Evolutionary conservation across 2,797 vertebrate species (phyloP).

Genomic region (Gouania willdenowi): DNA sequence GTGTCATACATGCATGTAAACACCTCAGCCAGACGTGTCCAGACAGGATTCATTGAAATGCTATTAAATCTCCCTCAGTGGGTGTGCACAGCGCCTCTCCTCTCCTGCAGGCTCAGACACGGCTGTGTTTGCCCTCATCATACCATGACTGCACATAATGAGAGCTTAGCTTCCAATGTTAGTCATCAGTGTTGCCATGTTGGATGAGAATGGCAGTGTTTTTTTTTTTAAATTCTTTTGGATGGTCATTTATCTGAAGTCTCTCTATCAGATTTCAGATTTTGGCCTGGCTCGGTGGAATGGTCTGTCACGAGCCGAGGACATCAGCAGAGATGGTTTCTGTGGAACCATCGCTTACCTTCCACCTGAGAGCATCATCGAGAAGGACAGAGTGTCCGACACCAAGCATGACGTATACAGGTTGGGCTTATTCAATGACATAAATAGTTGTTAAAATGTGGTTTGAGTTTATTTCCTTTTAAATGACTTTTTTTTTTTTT

Average conservation of each 20-base stretch:
- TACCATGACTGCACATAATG: slow-evolving; percentile 41
- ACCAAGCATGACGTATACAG: slow-evolving; percentile 98
- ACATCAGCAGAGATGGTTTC: slow-evolving; percentile 94
- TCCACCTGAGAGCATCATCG: slow-evolving; percentile 93
- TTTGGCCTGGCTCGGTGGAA: slow-evolving; percentile 96
- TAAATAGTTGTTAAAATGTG: too few species aligned
- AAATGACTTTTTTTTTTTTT: slow-evolving; percentile 1
- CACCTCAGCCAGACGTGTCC: slow-evolving; percentile 68
- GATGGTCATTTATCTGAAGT: too few species aligned
- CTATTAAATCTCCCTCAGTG: slow-evolving; percentile 41
- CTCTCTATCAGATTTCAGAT: slow-evolving; percentile 94
- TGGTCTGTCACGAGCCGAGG: slow-evolving; percentile 87
- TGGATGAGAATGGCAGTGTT: slow-evolving; percentile 29
- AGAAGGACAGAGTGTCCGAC: slow-evolving; percentile 92
- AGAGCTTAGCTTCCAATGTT: slow-evolving; percentile 44
- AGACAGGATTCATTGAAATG: slow-evolving; percentile 61
- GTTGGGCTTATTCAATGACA: too few species aligned
- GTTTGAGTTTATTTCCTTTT: background rate
- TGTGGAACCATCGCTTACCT: slow-evolving; percentile 97
- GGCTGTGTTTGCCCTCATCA: slow-evolving; percentile 49
- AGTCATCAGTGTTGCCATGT: slow-evolving; percentile 36
- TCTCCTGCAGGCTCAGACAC: slow-evolving; percentile 61
- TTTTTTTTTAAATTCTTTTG: too few species aligned
- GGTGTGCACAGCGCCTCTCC: slow-evolving; percentile 50
- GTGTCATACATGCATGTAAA: slow-evolving; percentile 74